Conservation (phyloP, 2,888 invertebrate species). For the Acanthosoma haemorrhoidale region DNA sequence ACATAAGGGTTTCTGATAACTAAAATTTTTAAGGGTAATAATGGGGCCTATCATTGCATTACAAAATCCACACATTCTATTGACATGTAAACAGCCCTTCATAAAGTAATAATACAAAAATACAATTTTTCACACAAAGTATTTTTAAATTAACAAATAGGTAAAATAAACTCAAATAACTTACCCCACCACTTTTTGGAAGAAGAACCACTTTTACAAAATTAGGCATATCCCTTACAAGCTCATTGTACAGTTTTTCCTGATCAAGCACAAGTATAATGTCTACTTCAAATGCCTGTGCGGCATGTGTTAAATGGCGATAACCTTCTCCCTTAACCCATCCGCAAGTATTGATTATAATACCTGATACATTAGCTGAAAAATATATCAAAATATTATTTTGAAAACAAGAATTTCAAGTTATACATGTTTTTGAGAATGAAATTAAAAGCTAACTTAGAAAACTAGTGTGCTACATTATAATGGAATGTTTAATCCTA, state of each 20-base stretch:
- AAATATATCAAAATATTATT: conserved; percentile 35
- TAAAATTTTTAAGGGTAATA: too few relatives aligned
- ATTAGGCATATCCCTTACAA: conserved; percentile 86
- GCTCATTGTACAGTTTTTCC: conserved; percentile 89
- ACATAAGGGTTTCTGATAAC: too few relatives aligned
- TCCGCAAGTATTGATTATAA: conserved; percentile 95
- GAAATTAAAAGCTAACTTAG: too few relatives aligned
- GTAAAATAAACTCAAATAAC: conserved; percentile 43
- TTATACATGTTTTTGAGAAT: neutral
- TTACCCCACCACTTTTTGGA: conserved; percentile 94
- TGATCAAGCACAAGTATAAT: conserved; percentile 93
- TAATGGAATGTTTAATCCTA: too few relatives aligned
- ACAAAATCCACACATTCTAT: too few relatives aligned
- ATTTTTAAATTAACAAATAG: too few relatives aligned
- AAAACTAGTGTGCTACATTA: neutral
- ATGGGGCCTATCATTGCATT: too few relatives aligned
- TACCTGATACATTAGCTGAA: conserved; percentile 76
- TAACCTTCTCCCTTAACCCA: conserved; percentile 94
- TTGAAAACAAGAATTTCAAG: neutral
- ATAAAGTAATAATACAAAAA: too few relatives aligned
- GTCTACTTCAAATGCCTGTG: conserved; percentile 92
- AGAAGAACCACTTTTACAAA: conserved; percentile 87
- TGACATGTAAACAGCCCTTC: too few relatives aligned
- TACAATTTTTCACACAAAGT: too few relatives aligned
- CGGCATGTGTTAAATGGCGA: conserved; percentile 76